A percentile compares a stretch with the other conserved stretches of the same genome.
Evolutionary conservation across 2,113 vertebrate genomes (phyloP).

Genomic region (Alaudala cheleensis): DNA sequence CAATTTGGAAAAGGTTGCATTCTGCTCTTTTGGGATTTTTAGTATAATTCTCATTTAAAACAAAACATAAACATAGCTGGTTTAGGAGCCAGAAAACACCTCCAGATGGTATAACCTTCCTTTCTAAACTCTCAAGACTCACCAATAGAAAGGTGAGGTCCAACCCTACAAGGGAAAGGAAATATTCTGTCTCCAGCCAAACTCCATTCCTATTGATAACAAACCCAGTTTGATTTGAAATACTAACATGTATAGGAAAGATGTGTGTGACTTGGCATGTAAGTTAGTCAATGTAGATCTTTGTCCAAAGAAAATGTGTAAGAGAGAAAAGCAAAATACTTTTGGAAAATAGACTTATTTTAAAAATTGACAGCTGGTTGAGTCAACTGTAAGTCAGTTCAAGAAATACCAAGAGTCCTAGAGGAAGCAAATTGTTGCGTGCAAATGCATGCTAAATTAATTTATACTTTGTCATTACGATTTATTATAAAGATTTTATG

Average conservation of each 20-base stretch:
- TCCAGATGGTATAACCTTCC: not conserved
- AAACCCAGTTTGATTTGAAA: not conserved
- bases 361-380: not conserved
- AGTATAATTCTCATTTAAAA: not conserved
- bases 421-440: not conserved
- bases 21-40: not conserved
- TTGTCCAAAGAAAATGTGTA: not conserved
- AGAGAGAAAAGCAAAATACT: not conserved
- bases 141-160: not conserved
- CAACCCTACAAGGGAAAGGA: not conserved
- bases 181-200: not conserved
- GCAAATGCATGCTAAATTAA: slow-evolving; percentile 42
- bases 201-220: not conserved
- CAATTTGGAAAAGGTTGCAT: not conserved
- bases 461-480: not conserved
- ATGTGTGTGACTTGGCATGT: not conserved
- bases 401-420: slow-evolving; percentile 3
- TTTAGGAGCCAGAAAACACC: not conserved
- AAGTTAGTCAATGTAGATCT: not conserved
- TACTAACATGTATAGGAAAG: not conserved
- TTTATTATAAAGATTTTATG: slow-evolving; percentile 34
- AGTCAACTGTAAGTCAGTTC: not conserved
- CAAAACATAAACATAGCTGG: not conserved
- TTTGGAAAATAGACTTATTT: not conserved
- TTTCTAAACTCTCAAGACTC: not conserved